Evolutionary conservation across 2,797 vertebrate genomes (phyloP).

Genomic region (Thamnophis elegans): DNA sequence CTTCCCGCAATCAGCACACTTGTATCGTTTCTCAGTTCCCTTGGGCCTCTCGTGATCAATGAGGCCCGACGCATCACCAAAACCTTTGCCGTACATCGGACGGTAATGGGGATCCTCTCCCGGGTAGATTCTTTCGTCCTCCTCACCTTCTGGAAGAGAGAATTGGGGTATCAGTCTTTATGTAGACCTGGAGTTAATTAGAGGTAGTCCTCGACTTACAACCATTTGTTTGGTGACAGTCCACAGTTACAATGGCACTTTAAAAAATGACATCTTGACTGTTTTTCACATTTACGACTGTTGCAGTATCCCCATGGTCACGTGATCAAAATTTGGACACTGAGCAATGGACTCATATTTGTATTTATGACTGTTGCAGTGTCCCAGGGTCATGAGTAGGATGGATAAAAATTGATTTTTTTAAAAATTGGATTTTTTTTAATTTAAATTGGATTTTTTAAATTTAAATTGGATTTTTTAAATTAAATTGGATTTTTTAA

Average conservation of each 20-base stretch:
- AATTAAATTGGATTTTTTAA: too few relatives aligned
- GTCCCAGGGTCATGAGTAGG: not conserved
- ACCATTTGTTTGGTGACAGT: not conserved
- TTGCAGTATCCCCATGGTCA: not conserved
- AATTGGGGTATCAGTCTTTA: not conserved
- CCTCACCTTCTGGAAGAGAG: not conserved
- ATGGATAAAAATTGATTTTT: too few relatives aligned
- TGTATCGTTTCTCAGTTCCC: slow-evolving; percentile 37
- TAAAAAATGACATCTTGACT: not conserved
- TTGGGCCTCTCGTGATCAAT: not conserved
- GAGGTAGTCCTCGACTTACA: not conserved
- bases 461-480: too few relatives aligned
- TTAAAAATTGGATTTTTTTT: too few relatives aligned
- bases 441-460: too few relatives aligned
- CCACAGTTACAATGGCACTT: not conserved
- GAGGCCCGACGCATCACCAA: not conserved
- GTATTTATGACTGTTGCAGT: not conserved
- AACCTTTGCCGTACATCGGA: not conserved
- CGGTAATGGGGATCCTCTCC: not conserved
- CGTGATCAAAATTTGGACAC: not conserved
- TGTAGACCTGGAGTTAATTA: not conserved
- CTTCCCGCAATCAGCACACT: slow-evolving; percentile 35
- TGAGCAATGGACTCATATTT: not conserved
- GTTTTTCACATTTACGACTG: not conserved
- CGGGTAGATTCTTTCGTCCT: not conserved